Evolutionary conservation across 2,797 vertebrate species (phyloP).

Genomic region (Acridotheres tristis): DNA sequence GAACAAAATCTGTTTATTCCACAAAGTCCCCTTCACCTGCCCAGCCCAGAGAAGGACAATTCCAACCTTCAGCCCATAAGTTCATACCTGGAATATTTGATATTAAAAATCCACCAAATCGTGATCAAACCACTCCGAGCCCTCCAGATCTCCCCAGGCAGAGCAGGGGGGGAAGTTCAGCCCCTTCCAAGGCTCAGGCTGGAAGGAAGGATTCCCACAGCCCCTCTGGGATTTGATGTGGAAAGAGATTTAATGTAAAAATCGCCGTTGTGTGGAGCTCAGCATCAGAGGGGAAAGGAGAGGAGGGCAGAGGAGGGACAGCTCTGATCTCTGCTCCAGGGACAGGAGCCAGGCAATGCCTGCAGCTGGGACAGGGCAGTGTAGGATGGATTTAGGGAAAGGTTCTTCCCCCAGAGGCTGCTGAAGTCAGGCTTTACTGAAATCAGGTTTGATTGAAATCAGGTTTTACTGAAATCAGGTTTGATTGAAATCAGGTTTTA

Average conservation of each 20-base stretch:
- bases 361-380: not conserved
- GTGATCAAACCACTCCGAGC: not conserved
- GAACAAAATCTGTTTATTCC: not conserved
- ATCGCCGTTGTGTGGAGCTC: not conserved
- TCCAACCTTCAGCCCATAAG: not conserved
- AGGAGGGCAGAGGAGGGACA: not conserved
- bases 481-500: not conserved
- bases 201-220: not conserved
- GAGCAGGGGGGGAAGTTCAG: not conserved
- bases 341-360: not conserved
- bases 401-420: not conserved
- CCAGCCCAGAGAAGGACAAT: not conserved
- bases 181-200: fast-evolving
- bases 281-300: fast-evolving
- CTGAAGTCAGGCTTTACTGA: not conserved
- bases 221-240: not conserved
- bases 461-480: not conserved
- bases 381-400: not conserved
- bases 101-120: not conserved
- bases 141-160: not conserved
- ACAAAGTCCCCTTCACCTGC: not conserved
- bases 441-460: not conserved
- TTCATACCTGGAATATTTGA: not conserved
- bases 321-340: not conserved
- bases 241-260: not conserved